A percentile compares a stretch with the other conserved stretches of the same genome.
These are phyloP conservation scores for Mormyrus lacerda DNA, from an alignment of 2,113 vertebrate genomes.

Conservation along the genomic window DNA sequence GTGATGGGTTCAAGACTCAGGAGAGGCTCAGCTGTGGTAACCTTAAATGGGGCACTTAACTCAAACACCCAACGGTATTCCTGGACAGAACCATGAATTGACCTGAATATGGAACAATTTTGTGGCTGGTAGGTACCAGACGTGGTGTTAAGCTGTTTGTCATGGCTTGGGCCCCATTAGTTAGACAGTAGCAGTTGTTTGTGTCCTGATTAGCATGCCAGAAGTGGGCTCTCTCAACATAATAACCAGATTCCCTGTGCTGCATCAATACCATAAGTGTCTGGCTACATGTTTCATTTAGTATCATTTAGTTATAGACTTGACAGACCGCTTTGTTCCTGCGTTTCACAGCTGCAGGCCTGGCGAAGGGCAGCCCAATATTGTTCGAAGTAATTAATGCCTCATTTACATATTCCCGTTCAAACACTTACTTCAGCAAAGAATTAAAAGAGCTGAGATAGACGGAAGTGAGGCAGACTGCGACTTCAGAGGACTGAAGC, in stretches of 20 bases:
- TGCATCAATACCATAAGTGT: not conserved
- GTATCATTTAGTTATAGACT: not conserved
- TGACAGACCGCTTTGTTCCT: not conserved
- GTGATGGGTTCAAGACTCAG: not conserved
- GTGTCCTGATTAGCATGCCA: not conserved
- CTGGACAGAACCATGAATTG: not conserved
- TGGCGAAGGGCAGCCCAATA: not conserved
- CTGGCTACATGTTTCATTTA: not conserved
- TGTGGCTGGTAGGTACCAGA: not conserved
- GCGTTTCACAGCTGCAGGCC: not conserved
- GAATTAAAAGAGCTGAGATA: conserved; percentile 1
- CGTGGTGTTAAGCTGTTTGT: not conserved
- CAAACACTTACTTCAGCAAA: not conserved
- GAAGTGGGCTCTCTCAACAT: not conserved
- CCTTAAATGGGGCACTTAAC: not conserved
- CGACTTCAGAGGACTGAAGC: not conserved
- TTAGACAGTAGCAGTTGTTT: not conserved
- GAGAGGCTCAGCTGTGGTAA: not conserved
- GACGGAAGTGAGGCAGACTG: not conserved
- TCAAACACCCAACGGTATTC: not conserved
- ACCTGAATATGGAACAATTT: not conserved
- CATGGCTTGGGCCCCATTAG: not conserved
- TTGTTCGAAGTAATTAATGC: not conserved
- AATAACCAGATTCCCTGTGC: not conserved
- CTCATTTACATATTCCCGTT: not conserved